phyloP scores from a whole-genome alignment of 2,888 invertebrate genomes.

The Spilosoma lubricipeda region DNA sequence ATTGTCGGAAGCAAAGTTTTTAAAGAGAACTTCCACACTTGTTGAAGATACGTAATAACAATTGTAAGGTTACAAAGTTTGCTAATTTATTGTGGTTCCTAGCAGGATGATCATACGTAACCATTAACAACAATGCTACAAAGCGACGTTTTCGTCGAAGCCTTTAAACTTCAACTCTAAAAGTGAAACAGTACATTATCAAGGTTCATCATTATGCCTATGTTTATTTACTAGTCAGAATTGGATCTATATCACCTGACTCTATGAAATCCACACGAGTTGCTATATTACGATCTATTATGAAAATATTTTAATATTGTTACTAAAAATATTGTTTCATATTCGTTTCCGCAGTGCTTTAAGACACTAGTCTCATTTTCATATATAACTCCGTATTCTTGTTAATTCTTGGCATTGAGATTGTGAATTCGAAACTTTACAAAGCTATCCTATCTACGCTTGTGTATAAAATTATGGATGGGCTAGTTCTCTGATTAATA shows the following conservation, averaged over 20 bases:
- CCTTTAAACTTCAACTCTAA: slow-evolving; percentile 1
- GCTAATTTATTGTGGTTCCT: neutral
- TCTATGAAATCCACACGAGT: neutral
- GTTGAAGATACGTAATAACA: neutral
- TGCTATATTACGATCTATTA: slow-evolving; percentile 47
- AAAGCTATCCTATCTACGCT: slow-evolving; percentile 79
- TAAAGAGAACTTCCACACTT: neutral
- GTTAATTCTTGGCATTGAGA: slow-evolving; percentile 52
- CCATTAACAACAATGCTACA: neutral
- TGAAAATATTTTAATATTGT: slow-evolving; percentile 58
- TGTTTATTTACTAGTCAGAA: neutral
- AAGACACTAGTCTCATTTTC: slow-evolving; percentile 31
- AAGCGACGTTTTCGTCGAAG: neutral
- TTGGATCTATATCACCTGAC: neutral
- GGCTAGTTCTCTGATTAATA: slow-evolving; percentile 56
- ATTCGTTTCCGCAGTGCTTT: slow-evolving; percentile 40
- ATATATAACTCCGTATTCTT: slow-evolving; percentile 51
- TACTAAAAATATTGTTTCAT: slow-evolving; percentile 55
- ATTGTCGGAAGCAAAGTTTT: neutral
- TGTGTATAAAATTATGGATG: slow-evolving; percentile 73
- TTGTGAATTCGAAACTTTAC: slow-evolving; percentile 67
- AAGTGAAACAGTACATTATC: neutral
- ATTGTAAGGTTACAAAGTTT: neutral
- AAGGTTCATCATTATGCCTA: slow-evolving; percentile 1
- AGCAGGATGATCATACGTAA: neutral